A percentile compares a stretch with the other conserved stretches of the same genome.
These are phyloP conservation scores for Siniperca chuatsi DNA, from an alignment of 2,113 vertebrate genomes.

Conservation along the genomic window DNA sequence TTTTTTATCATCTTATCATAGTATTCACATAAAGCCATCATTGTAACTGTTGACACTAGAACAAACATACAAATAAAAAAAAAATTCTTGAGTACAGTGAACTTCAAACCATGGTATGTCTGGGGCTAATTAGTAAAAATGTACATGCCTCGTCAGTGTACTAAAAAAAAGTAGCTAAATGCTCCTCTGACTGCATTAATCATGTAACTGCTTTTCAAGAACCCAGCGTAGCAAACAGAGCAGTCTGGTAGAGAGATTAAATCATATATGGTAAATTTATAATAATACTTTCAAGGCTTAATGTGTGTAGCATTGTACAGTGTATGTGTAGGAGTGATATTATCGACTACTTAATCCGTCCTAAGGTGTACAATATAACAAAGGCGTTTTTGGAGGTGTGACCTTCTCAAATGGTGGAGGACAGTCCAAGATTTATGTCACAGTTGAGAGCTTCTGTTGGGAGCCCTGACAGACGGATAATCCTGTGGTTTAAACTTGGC, in stretches of 20 bases:
- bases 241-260: not conserved
- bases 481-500: conserved; percentile 88
- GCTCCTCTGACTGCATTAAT: not conserved
- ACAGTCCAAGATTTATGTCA: conserved; percentile 84
- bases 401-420: conserved; percentile 82
- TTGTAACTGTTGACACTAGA: not conserved
- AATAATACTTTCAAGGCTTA: conserved; percentile 41
- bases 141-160: not conserved
- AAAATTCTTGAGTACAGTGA: not conserved
- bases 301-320: conserved; percentile 46
- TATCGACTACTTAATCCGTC: conserved; percentile 75
- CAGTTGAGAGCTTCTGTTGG: conserved; percentile 84
- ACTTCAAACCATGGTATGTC: not conserved
- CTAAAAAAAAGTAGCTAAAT: not conserved
- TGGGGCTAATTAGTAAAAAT: not conserved
- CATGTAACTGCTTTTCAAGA: not conserved
- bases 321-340: conserved; percentile 60
- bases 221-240: not conserved
- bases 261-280: conserved; percentile 39
- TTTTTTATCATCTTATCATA: not conserved
- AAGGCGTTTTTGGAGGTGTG: conserved; percentile 72
- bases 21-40: not conserved
- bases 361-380: conserved; percentile 76
- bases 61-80: not conserved
- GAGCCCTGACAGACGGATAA: conserved; percentile 85